These are phyloP conservation scores for Agrochola lota DNA, from an alignment of 2,888 invertebrate genomes.

Conservation along the genomic window DNA sequence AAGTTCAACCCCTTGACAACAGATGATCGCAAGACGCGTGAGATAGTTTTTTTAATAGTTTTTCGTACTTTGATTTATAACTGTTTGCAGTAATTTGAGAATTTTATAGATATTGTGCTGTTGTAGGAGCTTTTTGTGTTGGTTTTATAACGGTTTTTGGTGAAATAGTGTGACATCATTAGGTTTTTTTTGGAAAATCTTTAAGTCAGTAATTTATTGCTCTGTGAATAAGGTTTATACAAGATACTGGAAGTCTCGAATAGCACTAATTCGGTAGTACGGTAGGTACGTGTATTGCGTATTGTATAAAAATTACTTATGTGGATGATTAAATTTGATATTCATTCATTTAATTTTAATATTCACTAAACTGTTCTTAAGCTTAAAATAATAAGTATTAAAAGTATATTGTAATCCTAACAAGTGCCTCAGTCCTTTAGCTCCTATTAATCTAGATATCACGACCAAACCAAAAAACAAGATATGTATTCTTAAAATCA, in stretches of 20 bases:
- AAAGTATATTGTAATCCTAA: neutral
- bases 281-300: no score
- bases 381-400: neutral
- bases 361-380: neutral
- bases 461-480: conserved; percentile 50
- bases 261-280: neutral
- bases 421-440: conserved; percentile 33
- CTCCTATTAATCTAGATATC: conserved; percentile 52
- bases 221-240: neutral
- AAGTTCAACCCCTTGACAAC: conserved; percentile 88
- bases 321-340: neutral
- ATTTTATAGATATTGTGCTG: conserved; percentile 83
- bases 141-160: conserved; percentile 84
- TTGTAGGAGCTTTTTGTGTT: conserved; percentile 79
- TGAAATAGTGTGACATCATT: conserved; percentile 70
- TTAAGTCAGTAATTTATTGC: conserved; percentile 12
- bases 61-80: conserved; percentile 86
- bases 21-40: conserved; percentile 86
- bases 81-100: conserved; percentile 90
- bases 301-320: neutral
- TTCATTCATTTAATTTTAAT: neutral
- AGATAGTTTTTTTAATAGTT: conserved; percentile 82
- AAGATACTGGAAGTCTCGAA: rapidly evolving
- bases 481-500: conserved; percentile 39
- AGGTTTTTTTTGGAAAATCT: conserved; percentile 50